Conservation (phyloP, 2,888 invertebrate species). For the Plemyria rubiginata region DNA sequence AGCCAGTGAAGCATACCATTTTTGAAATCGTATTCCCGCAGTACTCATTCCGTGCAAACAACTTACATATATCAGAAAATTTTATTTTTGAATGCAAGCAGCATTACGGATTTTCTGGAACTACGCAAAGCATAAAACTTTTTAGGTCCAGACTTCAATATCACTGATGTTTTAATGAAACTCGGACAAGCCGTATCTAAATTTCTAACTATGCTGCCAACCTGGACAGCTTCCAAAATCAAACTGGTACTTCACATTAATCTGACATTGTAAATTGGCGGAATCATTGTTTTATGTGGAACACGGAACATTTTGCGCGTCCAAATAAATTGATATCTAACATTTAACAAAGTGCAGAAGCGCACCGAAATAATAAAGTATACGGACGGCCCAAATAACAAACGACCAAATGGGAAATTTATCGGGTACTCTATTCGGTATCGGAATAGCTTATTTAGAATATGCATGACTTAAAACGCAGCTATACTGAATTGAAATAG, state of each 20-base stretch:
- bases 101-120: constrained; percentile 24
- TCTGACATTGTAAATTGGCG: constrained; percentile 60
- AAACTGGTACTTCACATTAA: constrained; percentile 57
- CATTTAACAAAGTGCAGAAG: background rate
- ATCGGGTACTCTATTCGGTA: constrained; percentile 37
- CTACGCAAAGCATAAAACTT: constrained; percentile 31
- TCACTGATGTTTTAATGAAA: constrained; percentile 59
- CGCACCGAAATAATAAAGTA: constrained; percentile 3
- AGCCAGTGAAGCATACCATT: constrained; percentile 8
- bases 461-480: constrained; percentile 40
- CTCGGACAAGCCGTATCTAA: constrained; percentile 53
- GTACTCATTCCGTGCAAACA: constrained; percentile 18
- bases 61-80: constrained; percentile 30
- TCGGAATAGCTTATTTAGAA: constrained; percentile 43
- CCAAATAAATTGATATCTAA: background rate
- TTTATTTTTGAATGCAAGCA: constrained; percentile 30
- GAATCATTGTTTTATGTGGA: constrained; percentile 61
- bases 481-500: constrained; percentile 35
- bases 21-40: constrained; percentile 14
- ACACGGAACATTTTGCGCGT: background rate
- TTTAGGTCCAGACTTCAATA: constrained; percentile 48
- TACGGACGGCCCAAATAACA: constrained; percentile 31
- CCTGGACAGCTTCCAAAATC: constrained; percentile 64
- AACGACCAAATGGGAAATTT: constrained; percentile 40
- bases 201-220: constrained; percentile 66